Evolutionary conservation across 2,113 vertebrate genomes (phyloP).

Genomic region (Caloenas nicobarica): DNA sequence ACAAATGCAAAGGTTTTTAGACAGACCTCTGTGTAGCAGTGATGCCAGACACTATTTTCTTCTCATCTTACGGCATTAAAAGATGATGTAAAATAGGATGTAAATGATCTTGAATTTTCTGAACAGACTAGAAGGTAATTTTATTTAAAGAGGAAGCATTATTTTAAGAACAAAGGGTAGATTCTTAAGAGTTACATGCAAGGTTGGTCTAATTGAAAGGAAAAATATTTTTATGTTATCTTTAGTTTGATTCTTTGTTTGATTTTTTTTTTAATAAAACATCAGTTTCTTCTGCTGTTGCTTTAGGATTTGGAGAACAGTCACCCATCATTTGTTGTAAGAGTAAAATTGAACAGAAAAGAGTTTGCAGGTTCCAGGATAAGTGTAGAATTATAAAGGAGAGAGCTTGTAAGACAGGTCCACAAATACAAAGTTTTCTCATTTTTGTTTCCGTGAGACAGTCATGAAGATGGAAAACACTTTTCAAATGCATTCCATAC

Average conservation of each 20-base stretch:
- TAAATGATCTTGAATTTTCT: slow-evolving; percentile 28
- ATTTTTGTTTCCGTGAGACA: not conserved
- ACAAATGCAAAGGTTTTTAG: slow-evolving; percentile 63
- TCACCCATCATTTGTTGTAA: not conserved
- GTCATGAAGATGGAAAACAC: not conserved
- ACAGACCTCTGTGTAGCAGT: slow-evolving; percentile 11
- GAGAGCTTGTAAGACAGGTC: not conserved
- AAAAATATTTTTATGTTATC: not conserved
- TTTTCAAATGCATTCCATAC: not conserved
- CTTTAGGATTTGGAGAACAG: not conserved
- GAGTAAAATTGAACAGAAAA: not conserved
- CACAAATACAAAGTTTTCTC: not conserved
- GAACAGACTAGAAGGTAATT: not conserved
- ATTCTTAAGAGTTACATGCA: not conserved
- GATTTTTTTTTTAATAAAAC: not conserved
- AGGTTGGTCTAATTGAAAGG: not conserved
- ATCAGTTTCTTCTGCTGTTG: not conserved
- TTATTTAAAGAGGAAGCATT: not conserved
- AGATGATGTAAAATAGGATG: slow-evolving; percentile 40
- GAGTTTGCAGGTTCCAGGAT: not conserved
- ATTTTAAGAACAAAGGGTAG: not conserved
- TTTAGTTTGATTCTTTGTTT: not conserved
- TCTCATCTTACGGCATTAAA: slow-evolving; percentile 70
- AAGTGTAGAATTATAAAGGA: not conserved
- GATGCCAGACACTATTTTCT: slow-evolving; percentile 68